Base-by-base conservation (phyloP, 2,113 vertebrate species). In the Anarhynchus alexandrinus region DNA sequence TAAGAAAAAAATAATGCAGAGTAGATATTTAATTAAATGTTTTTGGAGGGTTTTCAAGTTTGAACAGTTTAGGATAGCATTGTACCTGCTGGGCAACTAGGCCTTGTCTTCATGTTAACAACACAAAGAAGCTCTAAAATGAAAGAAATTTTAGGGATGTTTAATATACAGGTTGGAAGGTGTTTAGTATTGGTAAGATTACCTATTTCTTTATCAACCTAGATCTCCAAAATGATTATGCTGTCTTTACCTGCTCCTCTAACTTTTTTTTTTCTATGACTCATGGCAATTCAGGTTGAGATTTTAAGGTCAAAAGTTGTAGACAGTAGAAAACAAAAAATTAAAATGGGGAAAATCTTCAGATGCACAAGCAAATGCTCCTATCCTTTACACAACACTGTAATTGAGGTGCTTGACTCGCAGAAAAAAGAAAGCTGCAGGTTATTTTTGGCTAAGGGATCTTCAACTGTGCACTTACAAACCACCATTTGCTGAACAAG, bases 401-500 rank as follows among this genome's bases (percentile, higher is more conserved):
- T 21, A 80, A 23, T 1, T 73, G 34, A 81, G 27, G 14, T 30
- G 12, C 7, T 73, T 47, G 49, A 80, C 29, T 49, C 51, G 55
- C 29, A 78, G 59, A 55, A 65, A 30, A 57, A 13, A 58, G 38
- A 66, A 71, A 2, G 16, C 27, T 9, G 9, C 4, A 61, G 32
- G 40, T 83, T 76, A 45, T 61, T 76, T 91, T 77, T 66, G 22
- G 8, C 13, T 26, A 42, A 65, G 4, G 5, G 8, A 23, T 18
- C 25, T 82, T 45, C 52, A 82, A 38, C 36, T 43, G 5, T 36
- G 18, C 12, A 12, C 17, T 70, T 49, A 42, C 4, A 81, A 76
- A 30, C 16, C 6, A 0, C 0, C 8, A 14, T 34, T 51, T 21
- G 20, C 2, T 4, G 12, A 25, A 14, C 8, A 49, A 58, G 20